Base-by-base conservation (phyloP, 2,888 invertebrate genomes). In the Cheilosia vernalis region DNA sequence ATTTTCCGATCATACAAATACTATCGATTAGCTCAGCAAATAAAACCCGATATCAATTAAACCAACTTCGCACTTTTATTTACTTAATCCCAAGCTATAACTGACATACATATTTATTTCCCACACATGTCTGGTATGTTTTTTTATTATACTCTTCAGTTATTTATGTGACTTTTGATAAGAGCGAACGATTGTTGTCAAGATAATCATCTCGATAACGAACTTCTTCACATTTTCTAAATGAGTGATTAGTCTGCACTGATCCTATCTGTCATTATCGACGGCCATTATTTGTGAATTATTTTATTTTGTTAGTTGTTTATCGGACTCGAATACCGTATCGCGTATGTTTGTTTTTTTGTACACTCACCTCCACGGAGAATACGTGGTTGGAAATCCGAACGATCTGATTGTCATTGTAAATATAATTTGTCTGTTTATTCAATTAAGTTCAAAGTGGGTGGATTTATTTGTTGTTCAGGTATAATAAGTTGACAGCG, bases 371-470 rank as follows among this genome's bases (percentile, higher is more conserved):
- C 37, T 60, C 30, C 49, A 5, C 7, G 10, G 21, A 30, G 21
- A 30, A 30, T 55, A 73, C 73, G 73, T 63, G 73, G 27, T 61
- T 30, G 40, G 72, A 72, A 42, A 53, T 61, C 51, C 0, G 19
- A 72, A 42, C 51, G 9, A 60, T 61, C 51, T 40, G 19, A 42
- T 53, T 42, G 40, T 72, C 72, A 61, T 42, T 61, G 61, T 51
- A 58, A 60, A 60, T 15, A 70, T 7, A 30, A 27, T 60, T 40
- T 51, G 60, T 40, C 61, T 51, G 60, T 13, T 21, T 30, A 51
- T n/a, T 58, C 47, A 17, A 58, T 37, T 70, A 27, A 37, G 27
- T 51, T 24, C 10, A 19, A 37, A 9, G 30, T 30, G 30, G 5
- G 30, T 33, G 10, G 3, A n/a, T 58, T 21, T 49, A 5, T 4